These are phyloP conservation scores for Podotricha telesiphe DNA, from an alignment of 2,888 invertebrate genomes.

Conservation along the genomic window DNA sequence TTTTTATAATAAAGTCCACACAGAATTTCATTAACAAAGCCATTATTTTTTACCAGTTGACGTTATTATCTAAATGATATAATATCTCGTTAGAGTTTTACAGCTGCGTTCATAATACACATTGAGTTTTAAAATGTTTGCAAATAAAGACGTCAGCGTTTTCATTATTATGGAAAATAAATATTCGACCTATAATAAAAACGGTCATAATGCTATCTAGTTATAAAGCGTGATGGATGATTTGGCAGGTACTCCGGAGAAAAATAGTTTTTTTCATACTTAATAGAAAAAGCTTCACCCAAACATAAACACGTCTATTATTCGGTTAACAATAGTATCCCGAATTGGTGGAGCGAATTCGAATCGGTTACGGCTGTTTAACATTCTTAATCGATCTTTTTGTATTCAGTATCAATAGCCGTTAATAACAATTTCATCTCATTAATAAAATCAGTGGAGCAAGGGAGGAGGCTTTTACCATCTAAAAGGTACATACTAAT, in stretches of 20 bases:
- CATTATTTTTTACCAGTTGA: conserved; percentile 45
- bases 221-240: conserved; percentile 78
- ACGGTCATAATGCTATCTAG: conserved; percentile 67
- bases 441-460: conserved; percentile 74
- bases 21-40: conserved; percentile 47
- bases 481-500: conserved; percentile 53
- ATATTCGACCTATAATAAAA: conserved; percentile 38
- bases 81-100: conserved; percentile 37
- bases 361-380: conserved; percentile 80
- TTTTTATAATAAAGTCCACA: conserved; percentile 50
- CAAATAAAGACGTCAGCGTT: conserved; percentile 74
- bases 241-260: conserved; percentile 72
- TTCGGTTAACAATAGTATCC: conserved; percentile 69
- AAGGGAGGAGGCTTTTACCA: conserved; percentile 69
- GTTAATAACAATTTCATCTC: conserved; percentile 78
- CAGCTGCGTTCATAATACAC: conserved; percentile 34
- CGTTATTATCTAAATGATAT: conserved; percentile 46
- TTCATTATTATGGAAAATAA: conserved; percentile 37
- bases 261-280: conserved; percentile 54
- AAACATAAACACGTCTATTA: conserved; percentile 80
- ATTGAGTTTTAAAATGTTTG: conserved; percentile 64
- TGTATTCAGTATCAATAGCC: conserved; percentile 63
- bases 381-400: conserved; percentile 79
- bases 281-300: conserved; percentile 65
- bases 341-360: conserved; percentile 73